Evolutionary conservation across 2,888 invertebrate species (phyloP), one percentile per base, ranked within the genome.

Genomic region (Leptodirus hochenwartii): DNA sequence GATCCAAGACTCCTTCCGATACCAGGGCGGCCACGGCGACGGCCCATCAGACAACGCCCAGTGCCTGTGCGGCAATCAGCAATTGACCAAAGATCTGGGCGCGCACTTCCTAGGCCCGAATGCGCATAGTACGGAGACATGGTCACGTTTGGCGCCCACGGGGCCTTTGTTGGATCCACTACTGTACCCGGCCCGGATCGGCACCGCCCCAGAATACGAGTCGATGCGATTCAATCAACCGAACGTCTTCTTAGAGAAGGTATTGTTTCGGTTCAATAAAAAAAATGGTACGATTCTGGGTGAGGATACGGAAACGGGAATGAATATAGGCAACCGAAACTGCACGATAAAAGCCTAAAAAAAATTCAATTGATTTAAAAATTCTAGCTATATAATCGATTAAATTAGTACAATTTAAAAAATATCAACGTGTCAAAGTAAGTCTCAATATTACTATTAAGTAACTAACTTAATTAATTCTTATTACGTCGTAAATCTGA

Each of bases 151-250:
- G 10, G 53, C 69, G 46, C 61, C 69, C 0, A 67, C 67, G 64
- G 68, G 68, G 2, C 65, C 64, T 1, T 48, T 71, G 36, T 41
- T 69, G 25, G 71, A 71, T 31, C 68, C 71, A 0, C 69, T 69
- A 46, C 43, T 70, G 25, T 68, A 66, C 39, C 65, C 68, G 1
- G 65, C 62, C 1, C 58, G 60, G 38, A 61, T 66, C 1, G 62
- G 61, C 1, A 59, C 66, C 1, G 55, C 59, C 11, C 69, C 69
- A 0, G 66, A 69, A 41, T 59, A 61, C 0, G 55, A 64, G 0
- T 54, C 61, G 1, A 62, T 62, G 5, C 51, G 61, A 29, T 61
- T 59, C 39, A 59, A 68, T 40, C 68, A 70, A 41, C 69, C 70
- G 0, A 66, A 66, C 37, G 61, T 64, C 0, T 73, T 68, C 45